These are phyloP conservation scores for Caenorhabditis sp. DNA, from an alignment of 2,888 invertebrate species.

Conservation along the genomic window DNA sequence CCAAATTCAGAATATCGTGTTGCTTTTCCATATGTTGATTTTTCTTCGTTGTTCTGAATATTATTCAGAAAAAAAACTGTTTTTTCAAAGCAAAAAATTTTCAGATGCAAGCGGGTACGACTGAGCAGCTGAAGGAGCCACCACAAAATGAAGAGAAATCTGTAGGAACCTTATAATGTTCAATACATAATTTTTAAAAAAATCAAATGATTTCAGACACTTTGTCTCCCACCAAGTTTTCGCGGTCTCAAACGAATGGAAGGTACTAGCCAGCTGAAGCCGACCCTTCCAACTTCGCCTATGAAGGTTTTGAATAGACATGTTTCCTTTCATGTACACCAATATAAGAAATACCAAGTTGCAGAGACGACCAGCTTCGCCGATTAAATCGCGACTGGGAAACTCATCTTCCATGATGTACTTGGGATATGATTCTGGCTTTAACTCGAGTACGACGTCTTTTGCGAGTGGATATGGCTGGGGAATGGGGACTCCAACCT, in stretches of 20 bases:
- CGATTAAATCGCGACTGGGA: not conserved
- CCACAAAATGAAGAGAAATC: not conserved
- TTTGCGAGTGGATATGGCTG: no score
- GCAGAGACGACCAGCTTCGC: not conserved
- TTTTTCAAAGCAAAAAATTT: not conserved
- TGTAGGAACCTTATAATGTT: not conserved
- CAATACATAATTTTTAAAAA: no score
- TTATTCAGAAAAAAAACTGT: not conserved
- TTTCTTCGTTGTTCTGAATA: not conserved
- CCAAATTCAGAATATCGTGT: no score
- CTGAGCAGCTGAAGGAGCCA: not conserved
- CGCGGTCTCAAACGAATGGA: constrained; percentile 38
- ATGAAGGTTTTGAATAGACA: constrained; percentile 2
- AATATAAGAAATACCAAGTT: not conserved
- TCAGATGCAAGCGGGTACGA: constrained; percentile 9
- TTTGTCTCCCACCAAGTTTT: not conserved
- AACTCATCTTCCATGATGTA: constrained; percentile 5
- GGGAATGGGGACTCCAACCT: not conserved
- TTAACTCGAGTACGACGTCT: no score
- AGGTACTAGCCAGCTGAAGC: constrained; percentile 15
- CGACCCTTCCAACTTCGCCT: not conserved
- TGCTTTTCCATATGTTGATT: not conserved
- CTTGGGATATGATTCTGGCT: not conserved
- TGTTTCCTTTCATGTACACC: not conserved
- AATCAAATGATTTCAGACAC: constrained; percentile 22